Base-by-base conservation (phyloP, 1,140 invertebrate genomes). In the Trinorchestia longiramus region DNA sequence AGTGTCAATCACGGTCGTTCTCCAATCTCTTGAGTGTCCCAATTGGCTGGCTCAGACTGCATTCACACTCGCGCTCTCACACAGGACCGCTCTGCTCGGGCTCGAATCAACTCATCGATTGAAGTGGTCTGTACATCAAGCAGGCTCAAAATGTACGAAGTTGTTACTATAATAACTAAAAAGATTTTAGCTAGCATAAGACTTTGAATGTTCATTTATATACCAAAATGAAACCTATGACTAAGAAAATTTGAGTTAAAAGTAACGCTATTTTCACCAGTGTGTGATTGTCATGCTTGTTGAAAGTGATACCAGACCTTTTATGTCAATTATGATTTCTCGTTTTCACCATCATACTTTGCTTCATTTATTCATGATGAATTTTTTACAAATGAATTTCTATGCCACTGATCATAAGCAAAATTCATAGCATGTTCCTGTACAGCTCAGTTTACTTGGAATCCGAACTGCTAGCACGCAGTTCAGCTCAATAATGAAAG, bases 21-120 rank as follows among this genome's bases (percentile, higher is more conserved):
- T 17, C 41, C 92, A 94, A 94, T 94, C 92, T 45, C 43, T 94
- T 0, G 92, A 94, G 92, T 94, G 92, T 94, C 47, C 92, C 92
- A 94, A 94, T 45, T 94, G 43, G 92, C 92, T 45, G 44, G 43
- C 40, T 94, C 44, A n/a, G 92, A 94, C 36, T 43, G 92, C 44
- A 45, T 45, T 94, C 92, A 43, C 92, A 94, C 92, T 3, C 92
- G 43, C 88, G 4, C 41, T 90, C 4, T 41, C 0, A 42, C 88
- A 90, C 36, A 90, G 36, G 62, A 11, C 28, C 28, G 8, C 62
- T 36, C 28, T 11, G 62, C 28, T 77, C 11, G 28, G 28, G 62
- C 62, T 11, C 62, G 11, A 77, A 36, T 28, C 62, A 77, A 77
- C 62, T 77, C 62, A 23, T 77, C 28, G 62, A 11, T 19, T 36